Percentiles rank a stretch among this genome's conserved stretches.
Evolutionary conservation across 92 coral and sea anemone genomes (phyloP).

Genomic region (Umimayanthus kanabou): DNA sequence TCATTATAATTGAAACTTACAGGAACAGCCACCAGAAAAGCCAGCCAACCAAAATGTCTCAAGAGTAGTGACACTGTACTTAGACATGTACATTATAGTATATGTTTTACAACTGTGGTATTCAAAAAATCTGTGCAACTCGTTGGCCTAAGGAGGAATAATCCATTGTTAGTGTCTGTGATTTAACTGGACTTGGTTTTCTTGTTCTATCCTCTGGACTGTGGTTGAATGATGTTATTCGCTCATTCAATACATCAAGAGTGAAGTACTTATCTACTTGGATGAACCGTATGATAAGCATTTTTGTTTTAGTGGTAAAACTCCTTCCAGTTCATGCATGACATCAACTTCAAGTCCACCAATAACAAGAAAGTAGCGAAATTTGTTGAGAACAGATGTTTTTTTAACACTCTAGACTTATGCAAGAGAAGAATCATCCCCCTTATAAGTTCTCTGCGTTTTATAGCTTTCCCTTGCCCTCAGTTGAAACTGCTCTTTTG

Average conservation of each 20-base stretch:
- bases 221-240: constrained; percentile 48
- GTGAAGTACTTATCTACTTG: constrained; percentile 49
- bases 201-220: constrained; percentile 39
- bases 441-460: constrained; percentile 54
- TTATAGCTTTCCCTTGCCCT: constrained; percentile 57
- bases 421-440: constrained; percentile 45
- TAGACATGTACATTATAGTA: no score
- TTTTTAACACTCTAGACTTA: constrained; percentile 61
- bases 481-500: constrained; percentile 50
- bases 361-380: constrained; percentile 59
- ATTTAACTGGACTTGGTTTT: constrained; percentile 64
- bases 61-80: no score
- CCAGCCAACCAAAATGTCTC: no score
- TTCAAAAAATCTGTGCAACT: constrained; percentile 19
- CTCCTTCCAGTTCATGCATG: constrained; percentile 87
- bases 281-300: constrained; percentile 49
- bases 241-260: constrained; percentile 52
- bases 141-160: constrained; percentile 52
- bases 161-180: constrained; percentile 27
- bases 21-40: no score
- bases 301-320: constrained; percentile 60
- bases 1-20: no score
- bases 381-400: constrained; percentile 53
- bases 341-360: constrained; percentile 67
- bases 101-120: no score